A percentile compares a stretch with the other conserved stretches of the same genome.
Conservation (phyloP, 2,113 vertebrate genomes). For the Cathartes aura region DNA sequence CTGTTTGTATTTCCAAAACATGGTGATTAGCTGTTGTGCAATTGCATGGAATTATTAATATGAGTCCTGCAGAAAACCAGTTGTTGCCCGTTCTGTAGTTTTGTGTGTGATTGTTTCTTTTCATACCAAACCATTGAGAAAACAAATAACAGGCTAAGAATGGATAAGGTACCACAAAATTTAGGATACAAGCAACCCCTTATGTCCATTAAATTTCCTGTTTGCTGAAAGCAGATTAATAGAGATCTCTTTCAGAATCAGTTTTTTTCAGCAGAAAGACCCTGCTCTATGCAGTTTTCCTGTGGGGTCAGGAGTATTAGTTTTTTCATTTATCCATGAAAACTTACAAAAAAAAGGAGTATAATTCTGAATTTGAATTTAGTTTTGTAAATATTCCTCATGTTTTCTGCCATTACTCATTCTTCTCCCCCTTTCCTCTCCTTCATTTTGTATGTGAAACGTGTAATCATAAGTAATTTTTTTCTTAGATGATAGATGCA, state of each 20-base stretch:
- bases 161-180: not conserved
- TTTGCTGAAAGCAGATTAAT: not conserved
- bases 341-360: not conserved
- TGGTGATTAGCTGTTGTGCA: not conserved
- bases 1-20: not conserved
- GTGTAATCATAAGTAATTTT: not conserved
- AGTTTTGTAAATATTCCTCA: not conserved
- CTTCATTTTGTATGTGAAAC: not conserved
- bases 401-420: not conserved
- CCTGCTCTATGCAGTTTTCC: not conserved
- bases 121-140: not conserved
- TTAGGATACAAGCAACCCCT: not conserved
- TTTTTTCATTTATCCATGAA: not conserved
- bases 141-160: not conserved
- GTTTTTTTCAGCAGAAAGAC: not conserved
- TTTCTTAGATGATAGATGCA: not conserved
- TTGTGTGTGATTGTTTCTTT: not conserved
- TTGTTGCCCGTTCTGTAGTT: not conserved
- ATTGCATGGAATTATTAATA: not conserved
- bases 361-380: not conserved
- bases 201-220: not conserved
- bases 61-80: not conserved
- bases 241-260: not conserved
- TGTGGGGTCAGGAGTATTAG: not conserved
- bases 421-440: not conserved